Base-by-base conservation (phyloP, 2,888 invertebrate genomes). In the Disparrhopalites patrizii region DNA sequence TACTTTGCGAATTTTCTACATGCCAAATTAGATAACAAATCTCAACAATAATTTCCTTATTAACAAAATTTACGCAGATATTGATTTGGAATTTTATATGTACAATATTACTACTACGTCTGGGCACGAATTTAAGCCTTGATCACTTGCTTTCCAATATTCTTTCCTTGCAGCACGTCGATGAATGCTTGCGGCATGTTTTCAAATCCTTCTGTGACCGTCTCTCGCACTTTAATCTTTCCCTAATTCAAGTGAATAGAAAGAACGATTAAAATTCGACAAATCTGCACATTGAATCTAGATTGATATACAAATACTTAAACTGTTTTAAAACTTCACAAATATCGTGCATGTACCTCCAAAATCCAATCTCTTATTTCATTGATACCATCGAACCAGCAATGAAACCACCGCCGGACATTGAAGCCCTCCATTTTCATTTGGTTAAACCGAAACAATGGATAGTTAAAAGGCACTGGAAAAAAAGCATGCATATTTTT, bases 151-250 rank as follows among this genome's bases (percentile, higher is more conserved):
- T 40, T 55, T 56, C 89, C 90, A 27, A 81, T 82, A 78, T 87
- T 89, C 76, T 85, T 84, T 36, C 89, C 89, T 64, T 77, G 76
- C 63, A 85, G 78, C 77, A 89, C 82, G 15, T 84, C 86, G 62
- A 84, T 81, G 67, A 90, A 84, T 36, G 89, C 88, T 56, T 85
- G 81, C 1, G 87, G 86, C 84, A 87, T 86, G 74, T 88, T 88
- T 70, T 88, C 87, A 78, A 90, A 89, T 2, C 88, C 89, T 68
- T 86, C 80, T 1, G 86, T 87, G 1, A 86, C 77, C 55, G 87
- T 87, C 78, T 90, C 90, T 69, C 81, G 81, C 76, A 86, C 86
- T 76, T 85, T 84, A 15, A 90, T 76, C 79, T 88, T 88, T 47
- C 87, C 89, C 80, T 81, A n/a, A n/a, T n/a, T n/a, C n/a, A n/a